Conservation (phyloP, 2,888 invertebrate genomes). For the Drosophila siamana region DNA sequence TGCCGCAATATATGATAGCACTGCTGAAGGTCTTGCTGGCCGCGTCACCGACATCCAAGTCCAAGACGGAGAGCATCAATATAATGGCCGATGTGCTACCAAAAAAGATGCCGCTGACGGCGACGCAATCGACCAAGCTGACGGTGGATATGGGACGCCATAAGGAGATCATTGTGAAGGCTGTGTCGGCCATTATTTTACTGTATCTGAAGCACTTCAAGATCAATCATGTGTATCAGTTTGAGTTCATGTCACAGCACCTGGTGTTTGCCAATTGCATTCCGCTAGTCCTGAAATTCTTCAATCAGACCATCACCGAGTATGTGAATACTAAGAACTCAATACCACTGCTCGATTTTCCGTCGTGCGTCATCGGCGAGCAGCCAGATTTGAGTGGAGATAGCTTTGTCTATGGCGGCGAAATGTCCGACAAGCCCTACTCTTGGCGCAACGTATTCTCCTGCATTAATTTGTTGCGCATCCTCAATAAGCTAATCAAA, state of each 20-base stretch:
- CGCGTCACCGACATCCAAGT: slow-evolving; percentile 99
- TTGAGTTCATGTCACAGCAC: slow-evolving; percentile 99
- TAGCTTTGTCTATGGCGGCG: slow-evolving; percentile 92
- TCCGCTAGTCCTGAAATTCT: slow-evolving; percentile 98
- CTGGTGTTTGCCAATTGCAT: slow-evolving; percentile 99
- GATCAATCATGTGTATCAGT: slow-evolving; percentile 98
- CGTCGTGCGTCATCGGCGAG: slow-evolving; percentile 97
- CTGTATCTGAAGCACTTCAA: slow-evolving; percentile 98
- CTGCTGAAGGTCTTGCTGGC: slow-evolving; percentile 98
- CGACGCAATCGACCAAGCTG: slow-evolving; percentile 96
- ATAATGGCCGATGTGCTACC: slow-evolving; percentile 99
- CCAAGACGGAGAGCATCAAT: slow-evolving; percentile 98
- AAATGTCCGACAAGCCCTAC: slow-evolving; percentile 89
- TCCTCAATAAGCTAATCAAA: slow-evolving; percentile 99
- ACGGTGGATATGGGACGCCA: slow-evolving; percentile 99
- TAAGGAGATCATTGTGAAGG: slow-evolving; percentile 99
- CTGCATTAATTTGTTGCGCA: slow-evolving; percentile 97
- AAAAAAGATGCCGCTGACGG: slow-evolving; percentile 98
- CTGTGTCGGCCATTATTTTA: slow-evolving; percentile 95
- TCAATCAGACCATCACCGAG: slow-evolving; percentile 98
- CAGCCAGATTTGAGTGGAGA: slow-evolving; percentile 97
- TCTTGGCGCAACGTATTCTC: slow-evolving; percentile 99
- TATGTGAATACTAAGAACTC: slow-evolving; percentile 97
- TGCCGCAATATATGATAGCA: slow-evolving; percentile 99
- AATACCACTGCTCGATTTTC: slow-evolving; percentile 97